phyloP scores from a whole-genome alignment of 2,113 vertebrate species.

The Anser cygnoides region DNA sequence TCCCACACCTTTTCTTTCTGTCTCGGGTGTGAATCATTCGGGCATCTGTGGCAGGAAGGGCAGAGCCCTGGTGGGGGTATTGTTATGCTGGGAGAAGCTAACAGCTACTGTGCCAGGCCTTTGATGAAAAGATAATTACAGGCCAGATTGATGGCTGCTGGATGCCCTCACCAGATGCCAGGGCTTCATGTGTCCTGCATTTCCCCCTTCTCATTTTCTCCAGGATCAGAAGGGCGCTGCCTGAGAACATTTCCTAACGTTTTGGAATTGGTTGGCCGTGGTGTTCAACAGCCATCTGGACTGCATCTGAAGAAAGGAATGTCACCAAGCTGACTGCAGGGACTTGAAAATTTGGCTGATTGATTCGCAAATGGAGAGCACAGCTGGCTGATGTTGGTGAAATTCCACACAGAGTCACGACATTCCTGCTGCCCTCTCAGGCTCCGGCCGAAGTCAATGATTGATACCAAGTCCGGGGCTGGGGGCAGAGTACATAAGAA shows the following conservation, averaged over 20 bases:
- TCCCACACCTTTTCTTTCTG: constrained; percentile 38
- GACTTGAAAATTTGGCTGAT: background rate
- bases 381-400: constrained; percentile 48
- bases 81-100: constrained; percentile 1
- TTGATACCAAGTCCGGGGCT: background rate
- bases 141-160: background rate
- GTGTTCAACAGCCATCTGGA: background rate
- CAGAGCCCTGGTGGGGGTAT: background rate
- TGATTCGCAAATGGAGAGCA: background rate
- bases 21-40: background rate
- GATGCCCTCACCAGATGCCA: constrained; percentile 6
- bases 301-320: background rate
- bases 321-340: constrained; percentile 16
- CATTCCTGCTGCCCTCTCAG: constrained; percentile 47
- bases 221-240: background rate
- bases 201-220: background rate
- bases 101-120: background rate
- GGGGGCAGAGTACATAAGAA: constrained; percentile 24
- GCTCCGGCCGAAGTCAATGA: constrained; percentile 40
- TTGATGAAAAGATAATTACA: constrained; percentile 16
- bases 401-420: constrained; percentile 69
- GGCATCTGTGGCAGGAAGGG: background rate
- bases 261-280: background rate
- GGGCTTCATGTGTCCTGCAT: background rate
- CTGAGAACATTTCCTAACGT: background rate